phyloP scores from a whole-genome alignment of 2,113 vertebrate species.

The Felis chaus region DNA sequence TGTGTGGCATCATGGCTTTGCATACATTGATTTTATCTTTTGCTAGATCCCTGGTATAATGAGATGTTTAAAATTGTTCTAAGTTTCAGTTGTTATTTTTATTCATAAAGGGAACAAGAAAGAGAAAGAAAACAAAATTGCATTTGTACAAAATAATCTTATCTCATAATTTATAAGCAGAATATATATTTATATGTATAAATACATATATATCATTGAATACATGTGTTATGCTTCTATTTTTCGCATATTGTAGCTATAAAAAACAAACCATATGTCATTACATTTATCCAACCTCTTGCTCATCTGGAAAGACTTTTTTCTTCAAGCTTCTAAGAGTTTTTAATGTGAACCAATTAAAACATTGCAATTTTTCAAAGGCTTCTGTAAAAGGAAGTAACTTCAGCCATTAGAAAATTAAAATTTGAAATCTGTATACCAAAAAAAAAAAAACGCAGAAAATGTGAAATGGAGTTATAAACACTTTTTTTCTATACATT shows the following conservation, averaged over 20 bases:
- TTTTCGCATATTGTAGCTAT: conserved; percentile 81
- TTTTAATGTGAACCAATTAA: conserved; percentile 77
- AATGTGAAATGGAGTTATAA: conserved; percentile 60
- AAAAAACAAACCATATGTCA: conserved; percentile 82
- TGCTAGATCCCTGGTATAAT: conserved; percentile 72
- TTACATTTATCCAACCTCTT: conserved; percentile 82
- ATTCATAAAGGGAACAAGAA: conserved; percentile 75
- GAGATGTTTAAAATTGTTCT: conserved; percentile 79
- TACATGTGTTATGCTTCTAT: conserved; percentile 81
- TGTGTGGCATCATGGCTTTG: conserved; percentile 48
- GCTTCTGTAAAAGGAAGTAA: conserved; percentile 68
- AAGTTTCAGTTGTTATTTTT: conserved; percentile 81
- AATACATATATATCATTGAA: conserved; percentile 81
- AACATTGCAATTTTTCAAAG: conserved; percentile 64
- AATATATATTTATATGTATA: conserved; percentile 81
- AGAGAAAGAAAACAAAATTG: conserved; percentile 80
- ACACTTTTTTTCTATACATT: conserved; percentile 30
- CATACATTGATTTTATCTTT: conserved; percentile 71
- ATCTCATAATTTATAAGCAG: conserved; percentile 77
- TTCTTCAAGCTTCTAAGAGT: conserved; percentile 69
- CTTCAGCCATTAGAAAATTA: conserved; percentile 72
- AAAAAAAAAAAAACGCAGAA: conserved; percentile 46
- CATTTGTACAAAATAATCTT: conserved; percentile 79
- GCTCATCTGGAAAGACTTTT: conserved; percentile 82
- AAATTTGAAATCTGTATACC: conserved; percentile 65